Evolutionary conservation across 2,797 vertebrate species (phyloP).

Genomic region (Melanotaenia nigrans): DNA sequence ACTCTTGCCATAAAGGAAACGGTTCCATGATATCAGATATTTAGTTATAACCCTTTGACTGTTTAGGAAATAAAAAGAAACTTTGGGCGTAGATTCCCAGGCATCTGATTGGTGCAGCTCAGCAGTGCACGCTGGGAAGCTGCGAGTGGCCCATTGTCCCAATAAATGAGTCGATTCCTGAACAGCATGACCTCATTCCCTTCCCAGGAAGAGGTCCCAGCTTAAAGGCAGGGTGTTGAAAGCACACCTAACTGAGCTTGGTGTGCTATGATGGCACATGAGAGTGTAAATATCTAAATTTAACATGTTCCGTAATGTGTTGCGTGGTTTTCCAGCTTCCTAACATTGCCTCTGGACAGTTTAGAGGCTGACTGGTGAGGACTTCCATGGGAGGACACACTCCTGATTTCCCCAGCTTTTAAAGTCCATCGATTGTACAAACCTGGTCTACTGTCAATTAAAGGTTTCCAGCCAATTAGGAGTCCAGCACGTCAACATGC

Average conservation of each 20-base stretch:
- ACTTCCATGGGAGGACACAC: neutral
- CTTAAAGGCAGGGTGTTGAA: slow-evolving; percentile 45
- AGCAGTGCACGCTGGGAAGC: slow-evolving; percentile 77
- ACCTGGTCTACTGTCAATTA: neutral
- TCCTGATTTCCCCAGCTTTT: slow-evolving; percentile 12
- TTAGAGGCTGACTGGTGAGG: neutral
- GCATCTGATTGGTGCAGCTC: slow-evolving; percentile 61
- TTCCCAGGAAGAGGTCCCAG: slow-evolving; percentile 34
- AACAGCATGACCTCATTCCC: slow-evolving; percentile 80
- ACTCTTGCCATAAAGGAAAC: slow-evolving; percentile 59
- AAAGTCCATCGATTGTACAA: slow-evolving; percentile 27
- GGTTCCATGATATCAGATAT: slow-evolving; percentile 49
- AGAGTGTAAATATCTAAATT: slow-evolving; percentile 4
- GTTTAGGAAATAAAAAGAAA: slow-evolving; percentile 74
- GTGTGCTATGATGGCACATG: slow-evolving; percentile 8
- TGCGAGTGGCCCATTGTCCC: slow-evolving; percentile 81
- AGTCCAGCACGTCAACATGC: neutral
- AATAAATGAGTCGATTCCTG: slow-evolving; percentile 84
- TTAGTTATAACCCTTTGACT: slow-evolving; percentile 64
- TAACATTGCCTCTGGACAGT: neutral
- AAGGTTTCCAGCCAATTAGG: slow-evolving; percentile 19
- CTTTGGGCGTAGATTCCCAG: slow-evolving; percentile 79
- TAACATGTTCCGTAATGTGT: neutral
- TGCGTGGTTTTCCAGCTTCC: slow-evolving; percentile 18
- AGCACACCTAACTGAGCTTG: slow-evolving; percentile 15